Conservation (phyloP, 2,113 vertebrate species). For the Chaetodon trifascialis region DNA sequence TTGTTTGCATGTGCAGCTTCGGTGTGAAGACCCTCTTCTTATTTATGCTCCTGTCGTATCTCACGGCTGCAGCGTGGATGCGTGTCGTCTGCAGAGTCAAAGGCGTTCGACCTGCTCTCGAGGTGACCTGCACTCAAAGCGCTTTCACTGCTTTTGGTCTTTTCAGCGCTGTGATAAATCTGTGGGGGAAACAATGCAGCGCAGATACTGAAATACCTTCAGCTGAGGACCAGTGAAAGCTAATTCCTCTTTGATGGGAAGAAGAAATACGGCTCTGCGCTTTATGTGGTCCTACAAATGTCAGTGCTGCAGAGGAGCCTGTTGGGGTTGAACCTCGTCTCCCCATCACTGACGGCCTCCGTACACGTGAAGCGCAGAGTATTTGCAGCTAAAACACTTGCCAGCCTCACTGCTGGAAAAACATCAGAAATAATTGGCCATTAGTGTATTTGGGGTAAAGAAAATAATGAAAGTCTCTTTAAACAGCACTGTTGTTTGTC, state of each 20-base stretch:
- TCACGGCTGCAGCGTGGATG: not conserved
- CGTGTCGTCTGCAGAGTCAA: not conserved
- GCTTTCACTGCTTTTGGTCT: slow-evolving; percentile 21
- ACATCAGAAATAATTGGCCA: slow-evolving; percentile 74
- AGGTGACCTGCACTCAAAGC: slow-evolving; percentile 15
- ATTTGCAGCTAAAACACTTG: slow-evolving; percentile 7
- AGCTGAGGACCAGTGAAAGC: slow-evolving; percentile 18
- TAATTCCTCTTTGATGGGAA: not conserved
- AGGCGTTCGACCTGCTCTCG: not conserved
- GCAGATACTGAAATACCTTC: slow-evolving; percentile 10
- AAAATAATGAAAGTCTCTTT: slow-evolving; percentile 43
- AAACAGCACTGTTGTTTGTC: slow-evolving; percentile 49
- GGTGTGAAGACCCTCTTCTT: not conserved
- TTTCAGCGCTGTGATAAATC: slow-evolving; percentile 18
- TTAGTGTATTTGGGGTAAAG: slow-evolving; percentile 62
- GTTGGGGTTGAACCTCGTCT: slow-evolving; percentile 25
- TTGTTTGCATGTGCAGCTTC: not conserved
- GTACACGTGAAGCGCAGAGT: slow-evolving; percentile 16
- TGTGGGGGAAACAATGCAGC: not conserved
- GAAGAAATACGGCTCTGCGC: slow-evolving; percentile 11
- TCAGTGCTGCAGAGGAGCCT: slow-evolving; percentile 16
- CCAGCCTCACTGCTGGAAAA: slow-evolving; percentile 7
- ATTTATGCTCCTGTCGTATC: not conserved
- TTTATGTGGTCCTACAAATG: slow-evolving; percentile 30
- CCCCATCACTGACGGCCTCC: not conserved